Percentiles rank a stretch among this genome's conserved stretches.
Conservation (phyloP, 2,113 vertebrate species). For the human (Homo sapiens) region DNA sequence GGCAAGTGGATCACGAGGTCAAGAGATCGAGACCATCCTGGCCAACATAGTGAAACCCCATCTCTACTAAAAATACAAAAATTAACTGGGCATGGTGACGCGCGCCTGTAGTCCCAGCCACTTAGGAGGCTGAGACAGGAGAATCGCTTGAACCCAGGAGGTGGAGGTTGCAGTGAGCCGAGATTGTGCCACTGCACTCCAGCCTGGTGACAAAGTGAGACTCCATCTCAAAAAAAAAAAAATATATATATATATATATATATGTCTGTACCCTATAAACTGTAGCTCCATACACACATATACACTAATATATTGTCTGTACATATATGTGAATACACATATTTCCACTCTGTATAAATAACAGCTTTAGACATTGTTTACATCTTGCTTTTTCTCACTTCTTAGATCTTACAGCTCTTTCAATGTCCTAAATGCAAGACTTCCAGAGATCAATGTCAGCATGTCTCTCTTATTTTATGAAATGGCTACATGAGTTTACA, state of each 20-base stretch:
- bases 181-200: no score
- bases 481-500: background rate
- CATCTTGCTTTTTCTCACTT: background rate
- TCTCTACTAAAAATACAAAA: no score
- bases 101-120: no score
- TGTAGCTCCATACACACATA: background rate
- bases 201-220: no score
- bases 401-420: background rate
- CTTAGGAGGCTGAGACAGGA: no score
- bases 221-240: no score
- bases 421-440: background rate
- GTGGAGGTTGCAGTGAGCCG: no score
- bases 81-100: no score
- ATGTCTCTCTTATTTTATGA: background rate
- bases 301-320: background rate
- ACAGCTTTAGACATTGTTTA: background rate
- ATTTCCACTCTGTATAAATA: background rate
- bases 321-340: background rate
- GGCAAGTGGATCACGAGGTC: no score
- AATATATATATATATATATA: background rate
- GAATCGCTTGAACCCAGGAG: no score
- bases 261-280: background rate
- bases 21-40: no score
- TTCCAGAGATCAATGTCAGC: background rate
- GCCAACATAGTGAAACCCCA: no score